A percentile compares a stretch with the other conserved stretches of the same genome.
These are phyloP conservation scores for Nebria salina DNA, from an alignment of 2,888 invertebrate species.

Conservation along the genomic window DNA sequence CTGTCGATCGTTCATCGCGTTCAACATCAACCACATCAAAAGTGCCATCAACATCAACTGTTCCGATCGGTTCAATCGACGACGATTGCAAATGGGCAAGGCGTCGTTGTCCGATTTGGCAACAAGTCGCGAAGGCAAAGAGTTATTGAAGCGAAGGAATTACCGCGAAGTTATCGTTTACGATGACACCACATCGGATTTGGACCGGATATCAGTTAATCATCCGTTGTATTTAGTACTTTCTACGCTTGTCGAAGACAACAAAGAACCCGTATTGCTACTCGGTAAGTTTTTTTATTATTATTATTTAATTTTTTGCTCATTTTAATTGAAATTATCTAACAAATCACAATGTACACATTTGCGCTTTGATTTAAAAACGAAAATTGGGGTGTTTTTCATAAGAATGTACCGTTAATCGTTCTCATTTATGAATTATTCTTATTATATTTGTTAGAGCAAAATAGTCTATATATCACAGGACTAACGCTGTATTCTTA, in stretches of 20 bases:
- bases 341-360: too few relatives aligned
- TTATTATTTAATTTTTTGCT: background rate
- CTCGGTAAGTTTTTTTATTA: constrained; percentile 67
- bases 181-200: constrained; percentile 73
- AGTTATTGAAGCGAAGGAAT: constrained; percentile 66
- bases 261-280: constrained; percentile 72
- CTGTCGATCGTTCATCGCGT: constrained; percentile 75
- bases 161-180: constrained; percentile 74
- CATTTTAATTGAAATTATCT: background rate
- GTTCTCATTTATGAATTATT: too few relatives aligned
- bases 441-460: too few relatives aligned
- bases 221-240: constrained; percentile 74
- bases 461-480: too few relatives aligned
- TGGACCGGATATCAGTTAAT: constrained; percentile 67
- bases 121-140: constrained; percentile 71
- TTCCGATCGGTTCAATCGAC: constrained; percentile 74
- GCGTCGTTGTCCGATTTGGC: constrained; percentile 74
- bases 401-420: too few relatives aligned
- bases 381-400: too few relatives aligned
- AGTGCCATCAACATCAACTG: constrained; percentile 78
- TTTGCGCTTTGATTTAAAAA: too few relatives aligned
- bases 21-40: constrained; percentile 74
- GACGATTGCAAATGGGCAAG: constrained; percentile 73
- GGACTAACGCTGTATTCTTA: too few relatives aligned
- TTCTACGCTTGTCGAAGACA: constrained; percentile 73